These are phyloP conservation scores for Geophilus truncorum DNA, from an alignment of 2,888 invertebrate species.

Conservation along the genomic window DNA sequence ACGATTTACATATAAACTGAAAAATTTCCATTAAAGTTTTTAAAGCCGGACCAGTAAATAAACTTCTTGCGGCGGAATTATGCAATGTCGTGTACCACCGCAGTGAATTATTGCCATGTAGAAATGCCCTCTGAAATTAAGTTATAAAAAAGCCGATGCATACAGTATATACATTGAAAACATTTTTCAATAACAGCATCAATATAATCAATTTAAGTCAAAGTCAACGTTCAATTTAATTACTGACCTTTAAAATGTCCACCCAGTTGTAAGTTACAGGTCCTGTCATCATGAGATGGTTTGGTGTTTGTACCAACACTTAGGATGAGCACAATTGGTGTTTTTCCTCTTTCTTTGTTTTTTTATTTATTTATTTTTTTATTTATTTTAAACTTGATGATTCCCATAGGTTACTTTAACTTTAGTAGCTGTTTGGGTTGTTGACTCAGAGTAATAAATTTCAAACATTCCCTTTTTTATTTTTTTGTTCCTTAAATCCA, in stretches of 20 bases:
- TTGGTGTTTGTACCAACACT: no score
- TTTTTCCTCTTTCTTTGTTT: no score
- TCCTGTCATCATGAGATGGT: no score
- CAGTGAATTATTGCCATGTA: not conserved
- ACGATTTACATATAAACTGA: not conserved
- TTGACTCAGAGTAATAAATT: not conserved
- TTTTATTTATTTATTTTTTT: no score
- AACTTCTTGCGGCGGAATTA: not conserved
- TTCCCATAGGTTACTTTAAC: not conserved
- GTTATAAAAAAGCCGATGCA: not conserved
- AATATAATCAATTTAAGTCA: not conserved
- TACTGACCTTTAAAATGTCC: not conserved
- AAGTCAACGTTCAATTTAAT: not conserved
- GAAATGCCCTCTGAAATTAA: not conserved
- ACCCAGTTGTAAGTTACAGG: no score
- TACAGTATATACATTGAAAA: not conserved
- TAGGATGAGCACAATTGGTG: not conserved
- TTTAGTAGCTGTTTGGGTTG: no score
- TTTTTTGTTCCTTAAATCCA: no score
- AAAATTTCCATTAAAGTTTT: not conserved
- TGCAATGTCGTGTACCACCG: not conserved
- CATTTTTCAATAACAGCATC: not conserved
- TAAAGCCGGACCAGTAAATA: not conserved
- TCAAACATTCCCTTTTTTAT: not conserved
- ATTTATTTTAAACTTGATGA: not conserved